These are phyloP conservation scores for Carassius carassius DNA, from an alignment of 2,113 vertebrate genomes.

Conservation along the genomic window DNA sequence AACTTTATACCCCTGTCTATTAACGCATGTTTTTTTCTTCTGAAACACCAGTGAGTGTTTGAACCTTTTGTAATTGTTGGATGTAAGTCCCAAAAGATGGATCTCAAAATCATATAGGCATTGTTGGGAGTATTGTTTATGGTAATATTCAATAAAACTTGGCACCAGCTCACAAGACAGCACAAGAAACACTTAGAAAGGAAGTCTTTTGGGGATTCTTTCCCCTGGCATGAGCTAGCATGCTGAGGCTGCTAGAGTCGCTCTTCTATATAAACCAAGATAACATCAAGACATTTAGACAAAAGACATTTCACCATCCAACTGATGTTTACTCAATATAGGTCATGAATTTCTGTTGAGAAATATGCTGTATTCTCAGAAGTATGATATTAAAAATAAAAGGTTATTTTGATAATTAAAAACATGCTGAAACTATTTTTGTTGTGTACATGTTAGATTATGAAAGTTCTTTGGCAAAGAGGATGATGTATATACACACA, in stretches of 20 bases:
- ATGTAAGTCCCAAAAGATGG: no score
- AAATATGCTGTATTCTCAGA: slow-evolving; percentile 32
- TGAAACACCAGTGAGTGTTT: no score
- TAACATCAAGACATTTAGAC: background rate
- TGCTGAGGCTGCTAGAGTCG: slow-evolving; percentile 29
- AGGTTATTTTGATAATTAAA: slow-evolving; percentile 12
- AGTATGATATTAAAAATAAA: slow-evolving; percentile 23
- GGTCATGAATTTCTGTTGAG: slow-evolving; percentile 14
- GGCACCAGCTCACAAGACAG: slow-evolving; percentile 1
- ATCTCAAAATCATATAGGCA: no score
- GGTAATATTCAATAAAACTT: slow-evolving; percentile 48
- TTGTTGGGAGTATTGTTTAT: slow-evolving; percentile 43
- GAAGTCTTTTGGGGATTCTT: slow-evolving; percentile 12
- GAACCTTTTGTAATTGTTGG: no score
- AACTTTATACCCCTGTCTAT: no score
- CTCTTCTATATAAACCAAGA: background rate
- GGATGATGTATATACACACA: background rate
- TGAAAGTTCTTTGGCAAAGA: background rate
- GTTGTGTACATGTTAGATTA: background rate
- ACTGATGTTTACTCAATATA: background rate
- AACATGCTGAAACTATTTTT: background rate
- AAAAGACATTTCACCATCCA: slow-evolving; percentile 3
- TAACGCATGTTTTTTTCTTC: no score
- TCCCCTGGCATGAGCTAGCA: slow-evolving; percentile 60
- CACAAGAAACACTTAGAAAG: slow-evolving; percentile 31